These are phyloP conservation scores for Trissolcus japonicus DNA, from an alignment of 2,888 invertebrate genomes.

Conservation along the genomic window DNA sequence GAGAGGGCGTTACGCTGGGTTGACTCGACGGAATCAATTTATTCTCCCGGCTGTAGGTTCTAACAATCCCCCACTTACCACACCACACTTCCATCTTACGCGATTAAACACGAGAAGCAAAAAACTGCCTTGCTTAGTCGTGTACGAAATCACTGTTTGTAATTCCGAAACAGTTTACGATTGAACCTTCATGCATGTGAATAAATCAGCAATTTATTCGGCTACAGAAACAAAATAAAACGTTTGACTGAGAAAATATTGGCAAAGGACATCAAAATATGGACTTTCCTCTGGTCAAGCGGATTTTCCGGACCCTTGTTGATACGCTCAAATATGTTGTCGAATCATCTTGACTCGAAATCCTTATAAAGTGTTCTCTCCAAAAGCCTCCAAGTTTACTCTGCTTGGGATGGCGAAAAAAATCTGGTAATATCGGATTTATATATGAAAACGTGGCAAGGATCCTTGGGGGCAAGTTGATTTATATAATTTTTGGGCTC, in stretches of 20 bases:
- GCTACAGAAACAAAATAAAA: background rate
- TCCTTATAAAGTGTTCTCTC: conserved; percentile 31
- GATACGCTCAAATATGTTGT: conserved; percentile 47
- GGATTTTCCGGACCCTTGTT: conserved; percentile 50
- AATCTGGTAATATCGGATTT: too few relatives aligned
- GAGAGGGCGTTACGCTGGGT: conserved; percentile 75
- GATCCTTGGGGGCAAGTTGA: too few relatives aligned
- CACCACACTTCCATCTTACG: conserved; percentile 36
- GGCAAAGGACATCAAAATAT: conserved; percentile 31
- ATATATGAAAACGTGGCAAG: too few relatives aligned
- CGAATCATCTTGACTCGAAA: conserved; percentile 43
- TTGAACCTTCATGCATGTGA: background rate
- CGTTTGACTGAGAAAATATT: conserved; percentile 32
- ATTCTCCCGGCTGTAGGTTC: conserved; percentile 64
- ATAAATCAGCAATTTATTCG: conserved; percentile 17
- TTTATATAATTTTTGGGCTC: too few relatives aligned
- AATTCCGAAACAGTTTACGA: conserved; percentile 11
- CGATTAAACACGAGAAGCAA: conserved; percentile 32
- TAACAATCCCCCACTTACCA: conserved; percentile 34
- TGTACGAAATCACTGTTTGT: conserved; percentile 34
- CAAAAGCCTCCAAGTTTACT: background rate
- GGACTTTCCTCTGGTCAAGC: conserved; percentile 47
- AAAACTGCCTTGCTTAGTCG: conserved; percentile 36
- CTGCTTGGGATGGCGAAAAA: too few relatives aligned
- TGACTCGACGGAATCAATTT: conserved; percentile 76